These are phyloP conservation scores for Anoplophora glabripennis DNA, from an alignment of 1,140 invertebrate species.

Conservation along the genomic window DNA sequence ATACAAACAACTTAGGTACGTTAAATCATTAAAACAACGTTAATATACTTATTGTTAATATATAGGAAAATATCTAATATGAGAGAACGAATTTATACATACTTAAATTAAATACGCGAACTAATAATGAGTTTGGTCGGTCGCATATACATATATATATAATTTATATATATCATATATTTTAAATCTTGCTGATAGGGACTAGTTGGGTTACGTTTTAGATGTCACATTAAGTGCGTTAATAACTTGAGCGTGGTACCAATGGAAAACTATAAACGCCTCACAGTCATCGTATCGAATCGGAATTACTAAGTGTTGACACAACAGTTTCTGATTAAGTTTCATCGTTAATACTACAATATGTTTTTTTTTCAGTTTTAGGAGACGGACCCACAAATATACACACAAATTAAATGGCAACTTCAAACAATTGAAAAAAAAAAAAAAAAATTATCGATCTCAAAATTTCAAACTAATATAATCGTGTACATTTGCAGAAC, in stretches of 20 bases:
- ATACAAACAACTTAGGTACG: constrained; percentile 40
- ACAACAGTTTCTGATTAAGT: constrained; percentile 18
- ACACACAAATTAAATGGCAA: constrained; percentile 8
- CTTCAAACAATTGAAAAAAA: constrained; percentile 9
- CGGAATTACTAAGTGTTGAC: constrained; percentile 26
- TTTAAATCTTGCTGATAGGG: constrained; percentile 42
- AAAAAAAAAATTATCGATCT: background rate
- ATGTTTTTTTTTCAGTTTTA: background rate
- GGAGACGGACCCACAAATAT: constrained; percentile 9
- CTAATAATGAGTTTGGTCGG: constrained; percentile 44
- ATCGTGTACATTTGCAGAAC: constrained; percentile 37
- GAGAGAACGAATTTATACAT: constrained; percentile 36
- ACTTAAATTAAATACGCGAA: constrained; percentile 37
- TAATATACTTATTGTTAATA: constrained; percentile 41
- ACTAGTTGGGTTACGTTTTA: constrained; percentile 45
- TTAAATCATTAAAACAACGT: constrained; percentile 44
- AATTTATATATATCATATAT: constrained; percentile 36
- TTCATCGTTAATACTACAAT: background rate
- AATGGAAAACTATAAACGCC: constrained; percentile 32
- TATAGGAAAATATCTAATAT: constrained; percentile 44
- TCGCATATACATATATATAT: constrained; percentile 32
- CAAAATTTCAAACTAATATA: constrained; percentile 11
- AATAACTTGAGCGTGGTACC: constrained; percentile 40
- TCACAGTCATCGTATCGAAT: constrained; percentile 21
- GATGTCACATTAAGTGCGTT: constrained; percentile 44